Evolutionary conservation across 1,140 invertebrate species (phyloP), one percentile per base, ranked within the genome.

Genomic region (Xylocopa sonorina): DNA sequence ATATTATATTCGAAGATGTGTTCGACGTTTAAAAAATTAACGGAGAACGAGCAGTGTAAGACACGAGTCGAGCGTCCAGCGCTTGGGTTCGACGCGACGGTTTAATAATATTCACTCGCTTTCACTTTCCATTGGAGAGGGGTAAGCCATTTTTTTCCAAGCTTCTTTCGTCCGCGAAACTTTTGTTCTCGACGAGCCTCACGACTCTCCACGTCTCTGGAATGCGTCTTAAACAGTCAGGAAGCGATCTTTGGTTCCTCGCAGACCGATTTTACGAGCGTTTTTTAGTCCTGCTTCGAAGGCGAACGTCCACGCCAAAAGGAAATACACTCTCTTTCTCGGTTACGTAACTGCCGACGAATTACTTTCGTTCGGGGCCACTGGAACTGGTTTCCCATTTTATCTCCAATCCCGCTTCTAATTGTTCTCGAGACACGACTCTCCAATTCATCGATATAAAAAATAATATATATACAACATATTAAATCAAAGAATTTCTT

Each of bases 281-380:
- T n/a, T n/a, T n/a, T n/a, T n/a, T n/a, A n/a, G 4, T 32, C 18
- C 18, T 32, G 0, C 0, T n/a, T 0, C 29, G 0, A 2, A 32
- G 9, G 34, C 18, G 18, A 62, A 5, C 1, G 5, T 2, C 24
- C 9, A 18, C 9, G 27, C 16, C 21, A 0, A 7, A 32, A 14
- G 21, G 14, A 66, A 0, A 32, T 21, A 7, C 18, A 27, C 38
- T 57, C 46, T 38, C 62, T 43, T 57, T 24, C n/a, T 32, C 21
- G 21, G 27, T 76, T 76, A 38, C n/a, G 60, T 21, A 68, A 76
- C 21, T 12, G 0, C 0, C 3, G 3, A 16, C 60, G 21, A 67
- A 76, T 57, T 46, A 21, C 73, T 76, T 67, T 67, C 73, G 12
- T 38, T 14, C n/a, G 4, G 9, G 1, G 14, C 24, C 2, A 9